Base-by-base conservation (phyloP, 2,113 vertebrate genomes). In the Mastomys coucha region DNA sequence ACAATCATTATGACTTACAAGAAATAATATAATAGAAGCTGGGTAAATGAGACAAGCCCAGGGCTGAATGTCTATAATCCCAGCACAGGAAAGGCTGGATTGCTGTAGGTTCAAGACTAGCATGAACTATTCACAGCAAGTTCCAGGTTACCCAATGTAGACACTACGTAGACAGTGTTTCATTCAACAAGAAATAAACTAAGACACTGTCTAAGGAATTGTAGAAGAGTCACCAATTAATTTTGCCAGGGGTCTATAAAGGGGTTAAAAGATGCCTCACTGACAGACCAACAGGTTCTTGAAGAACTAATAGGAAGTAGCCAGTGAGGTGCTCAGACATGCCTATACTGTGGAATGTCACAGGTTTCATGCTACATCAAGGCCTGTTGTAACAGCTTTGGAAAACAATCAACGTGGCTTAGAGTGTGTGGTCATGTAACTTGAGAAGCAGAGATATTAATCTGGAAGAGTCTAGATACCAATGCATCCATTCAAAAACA, bases 401-500 rank as follows among this genome's bases (percentile, higher is more conserved):
- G 63, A 28, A 65, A 65, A 65, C 75, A 78, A 80, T 65, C 42
- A 84, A 26, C 7, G 90, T 13, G 1, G 39, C n/a, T 63, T 17
- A 63, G 16, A 63, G 63, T 85, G n/a, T 85, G 17, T 76, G 70
- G 33, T 31, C 19, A 1, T 90, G 22, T 65, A 92, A 49, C 84
- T 9, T 84, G 56, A 85, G 65, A 90, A 11, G 24, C n/a, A 90
- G 24, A 51, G 49, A 53, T 49, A 58, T 36, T 80, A 87, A 70
- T n/a, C 24, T 65, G 36, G 31, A 76, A 56, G 58, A 63, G 42
- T 45, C 13, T 84, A 39, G n/a, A 28, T 63, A 45, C 4, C 1
- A 69, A 84, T 58, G 51, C 14, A 91, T 73, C 60, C 53, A 45
- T 45, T 96, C 67, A 95, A 92, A 26, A 28, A 58, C 77, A 76